Evolutionary conservation across 2,797 vertebrate genomes (phyloP).

Genomic region (Fratercula arctica): DNA sequence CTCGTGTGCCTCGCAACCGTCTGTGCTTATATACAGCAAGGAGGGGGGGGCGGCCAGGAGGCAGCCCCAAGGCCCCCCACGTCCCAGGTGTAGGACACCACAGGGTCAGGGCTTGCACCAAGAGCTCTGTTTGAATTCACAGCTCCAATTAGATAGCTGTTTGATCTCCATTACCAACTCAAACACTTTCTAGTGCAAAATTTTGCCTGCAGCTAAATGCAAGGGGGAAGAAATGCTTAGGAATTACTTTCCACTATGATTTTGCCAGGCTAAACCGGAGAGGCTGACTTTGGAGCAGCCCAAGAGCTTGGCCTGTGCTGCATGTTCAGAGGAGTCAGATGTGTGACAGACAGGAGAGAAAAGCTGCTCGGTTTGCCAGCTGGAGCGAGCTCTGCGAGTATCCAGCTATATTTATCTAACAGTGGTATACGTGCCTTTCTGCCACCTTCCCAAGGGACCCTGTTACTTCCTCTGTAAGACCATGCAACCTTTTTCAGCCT

Average conservation of each 20-base stretch:
- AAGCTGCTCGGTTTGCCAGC: neutral
- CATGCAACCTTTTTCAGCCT: neutral
- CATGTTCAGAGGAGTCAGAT: neutral
- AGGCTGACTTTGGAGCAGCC: neutral
- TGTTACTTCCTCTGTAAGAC: neutral
- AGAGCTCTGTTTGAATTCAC: neutral
- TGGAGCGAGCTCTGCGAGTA: neutral
- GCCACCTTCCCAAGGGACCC: neutral
- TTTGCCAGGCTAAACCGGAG: neutral
- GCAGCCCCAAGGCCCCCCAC: neutral
- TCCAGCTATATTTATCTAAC: neutral
- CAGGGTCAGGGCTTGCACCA: neutral
- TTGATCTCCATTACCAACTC: neutral
- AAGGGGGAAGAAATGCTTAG: neutral
- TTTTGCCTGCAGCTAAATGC: neutral
- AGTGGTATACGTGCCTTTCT: neutral
- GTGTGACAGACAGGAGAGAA: neutral
- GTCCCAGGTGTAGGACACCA: neutral
- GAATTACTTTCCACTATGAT: neutral
- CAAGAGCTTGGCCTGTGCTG: neutral
- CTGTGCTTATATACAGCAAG: neutral
- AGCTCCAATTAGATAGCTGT: neutral
- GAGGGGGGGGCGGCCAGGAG: neutral
- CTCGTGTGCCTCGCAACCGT: accelerated
- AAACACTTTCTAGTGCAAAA: neutral